Percentiles rank a stretch among this genome's conserved stretches.
These are phyloP conservation scores for Trichomalopsis sarcophagae DNA, from an alignment of 1,140 invertebrate genomes.

Conservation along the genomic window DNA sequence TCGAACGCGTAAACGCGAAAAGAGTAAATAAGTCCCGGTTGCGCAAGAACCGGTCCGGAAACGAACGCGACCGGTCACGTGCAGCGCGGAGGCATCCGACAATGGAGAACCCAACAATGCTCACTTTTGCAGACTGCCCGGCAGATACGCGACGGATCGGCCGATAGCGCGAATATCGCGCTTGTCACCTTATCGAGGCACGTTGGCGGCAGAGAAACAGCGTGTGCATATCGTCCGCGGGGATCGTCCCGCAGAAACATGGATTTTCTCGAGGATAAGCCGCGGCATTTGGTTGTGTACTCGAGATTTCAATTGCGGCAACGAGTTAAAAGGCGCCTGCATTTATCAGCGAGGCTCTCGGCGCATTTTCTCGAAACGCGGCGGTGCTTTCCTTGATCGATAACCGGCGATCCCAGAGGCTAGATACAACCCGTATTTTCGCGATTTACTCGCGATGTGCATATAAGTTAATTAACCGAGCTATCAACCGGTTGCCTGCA, in stretches of 20 bases:
- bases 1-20: background rate
- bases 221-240: background rate
- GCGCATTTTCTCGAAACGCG: slow-evolving; percentile 8
- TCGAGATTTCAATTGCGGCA: background rate
- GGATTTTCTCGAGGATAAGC: slow-evolving; percentile 12
- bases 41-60: background rate
- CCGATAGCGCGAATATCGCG: background rate
- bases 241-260: background rate
- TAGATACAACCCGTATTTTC: slow-evolving; percentile 48
- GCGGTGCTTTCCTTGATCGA: slow-evolving; percentile 42
- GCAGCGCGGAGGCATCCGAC: too few relatives aligned
- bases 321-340: background rate
- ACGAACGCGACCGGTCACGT: too few relatives aligned
- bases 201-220: slow-evolving; percentile 44
- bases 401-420: slow-evolving; percentile 45
- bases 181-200: slow-evolving; percentile 54
- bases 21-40: background rate
- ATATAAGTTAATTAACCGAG: slow-evolving; percentile 49
- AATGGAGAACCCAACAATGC: too few relatives aligned
- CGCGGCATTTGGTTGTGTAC: background rate
- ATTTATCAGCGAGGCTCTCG: background rate
- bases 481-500: slow-evolving; percentile 23
- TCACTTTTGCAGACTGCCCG: background rate
- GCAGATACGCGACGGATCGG: background rate
- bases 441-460: slow-evolving; percentile 39